phyloP scores from a whole-genome alignment of 2,888 invertebrate genomes.

The Leptinotarsa peninsularis region DNA sequence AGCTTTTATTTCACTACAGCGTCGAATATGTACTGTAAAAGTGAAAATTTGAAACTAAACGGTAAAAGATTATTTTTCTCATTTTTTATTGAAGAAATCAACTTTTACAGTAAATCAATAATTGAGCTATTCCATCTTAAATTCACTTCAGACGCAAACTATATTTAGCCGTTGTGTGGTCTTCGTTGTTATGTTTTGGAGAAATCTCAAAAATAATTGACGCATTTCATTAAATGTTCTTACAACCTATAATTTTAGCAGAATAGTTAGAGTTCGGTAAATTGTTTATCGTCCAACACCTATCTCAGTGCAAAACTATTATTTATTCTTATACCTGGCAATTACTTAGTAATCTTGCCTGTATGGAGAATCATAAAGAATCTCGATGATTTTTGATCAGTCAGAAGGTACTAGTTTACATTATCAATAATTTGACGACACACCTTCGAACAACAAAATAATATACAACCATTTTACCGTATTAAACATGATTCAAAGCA shows the following conservation, averaged over 20 bases:
- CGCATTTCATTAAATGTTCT: conserved; percentile 1
- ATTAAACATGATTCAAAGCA: background rate
- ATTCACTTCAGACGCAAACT: background rate
- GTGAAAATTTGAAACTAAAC: too few relatives aligned
- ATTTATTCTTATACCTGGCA: conserved; percentile 1
- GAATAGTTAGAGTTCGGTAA: background rate
- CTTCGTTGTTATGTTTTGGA: background rate
- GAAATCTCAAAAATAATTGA: conserved; percentile 10
- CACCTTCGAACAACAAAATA: background rate
- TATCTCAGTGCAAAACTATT: conserved; percentile 3
- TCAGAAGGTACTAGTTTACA: background rate
- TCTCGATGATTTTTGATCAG: background rate
- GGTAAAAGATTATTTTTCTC: too few relatives aligned
- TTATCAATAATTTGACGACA: background rate
- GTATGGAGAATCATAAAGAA: background rate
- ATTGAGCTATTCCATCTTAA: background rate
- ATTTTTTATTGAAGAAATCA: too few relatives aligned
- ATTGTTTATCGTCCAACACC: conserved; percentile 8
- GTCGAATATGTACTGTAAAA: too few relatives aligned
- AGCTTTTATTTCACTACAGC: too few relatives aligned
- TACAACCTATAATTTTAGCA: conserved; percentile 3
- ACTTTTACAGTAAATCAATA: background rate
- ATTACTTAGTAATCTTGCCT: background rate
- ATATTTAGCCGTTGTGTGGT: conserved; percentile 1
- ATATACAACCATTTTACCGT: background rate